These are phyloP conservation scores for Amphiprion clarkii DNA, from an alignment of 2,797 vertebrate species.

Conservation along the genomic window DNA sequence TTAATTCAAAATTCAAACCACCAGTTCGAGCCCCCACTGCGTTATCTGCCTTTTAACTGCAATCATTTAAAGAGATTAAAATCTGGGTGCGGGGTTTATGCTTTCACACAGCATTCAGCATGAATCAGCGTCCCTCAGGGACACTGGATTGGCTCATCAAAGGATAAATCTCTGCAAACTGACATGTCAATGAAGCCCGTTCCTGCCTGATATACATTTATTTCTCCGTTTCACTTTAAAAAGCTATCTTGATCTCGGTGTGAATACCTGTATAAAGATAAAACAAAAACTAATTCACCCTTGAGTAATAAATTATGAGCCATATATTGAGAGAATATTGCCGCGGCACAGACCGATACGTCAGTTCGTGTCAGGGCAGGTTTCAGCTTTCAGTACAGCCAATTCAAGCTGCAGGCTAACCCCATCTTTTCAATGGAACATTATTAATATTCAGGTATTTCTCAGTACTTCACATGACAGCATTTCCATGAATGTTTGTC, in stretches of 20 bases:
- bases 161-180: constrained; percentile 65
- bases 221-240: too few species aligned
- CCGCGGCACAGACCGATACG: constrained; percentile 9
- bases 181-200: constrained; percentile 54
- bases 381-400: constrained; percentile 39
- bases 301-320: constrained; percentile 50
- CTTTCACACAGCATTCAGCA: constrained; percentile 57
- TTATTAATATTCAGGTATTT: constrained; percentile 51
- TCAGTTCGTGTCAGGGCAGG: constrained; percentile 51
- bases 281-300: constrained; percentile 46
- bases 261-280: constrained; percentile 51
- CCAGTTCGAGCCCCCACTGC: constrained; percentile 20
- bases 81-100: constrained; percentile 43
- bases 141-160: constrained; percentile 64
- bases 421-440: constrained; percentile 26
- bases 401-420: constrained; percentile 8
- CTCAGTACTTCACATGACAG: constrained; percentile 42
- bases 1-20: constrained; percentile 34
- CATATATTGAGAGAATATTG: constrained; percentile 34
- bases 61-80: constrained; percentile 73
- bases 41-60: constrained; percentile 52
- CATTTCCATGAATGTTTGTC: constrained; percentile 29
- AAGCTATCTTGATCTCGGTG: constrained; percentile 37
- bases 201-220: constrained; percentile 51
- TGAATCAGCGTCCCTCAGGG: constrained; percentile 57